A percentile compares a stretch with the other conserved stretches of the same genome.
These are phyloP conservation scores for Microcebus ravelobensis DNA, from an alignment of 2,113 vertebrate species.

Conservation along the genomic window DNA sequence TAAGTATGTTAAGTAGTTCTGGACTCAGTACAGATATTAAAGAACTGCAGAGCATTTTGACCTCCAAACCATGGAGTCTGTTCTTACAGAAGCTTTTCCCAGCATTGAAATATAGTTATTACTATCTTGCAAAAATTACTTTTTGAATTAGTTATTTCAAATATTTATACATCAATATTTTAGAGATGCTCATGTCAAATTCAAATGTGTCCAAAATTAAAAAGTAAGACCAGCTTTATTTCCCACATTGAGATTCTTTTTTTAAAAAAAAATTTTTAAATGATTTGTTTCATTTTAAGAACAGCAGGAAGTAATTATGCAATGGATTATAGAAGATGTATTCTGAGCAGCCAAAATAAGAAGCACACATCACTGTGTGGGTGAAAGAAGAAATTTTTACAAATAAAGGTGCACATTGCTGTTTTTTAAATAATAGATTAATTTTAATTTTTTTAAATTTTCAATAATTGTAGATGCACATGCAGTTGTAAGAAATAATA, in stretches of 20 bases:
- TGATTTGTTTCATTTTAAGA: constrained; percentile 73
- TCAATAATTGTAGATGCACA: neutral
- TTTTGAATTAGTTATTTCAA: constrained; percentile 53
- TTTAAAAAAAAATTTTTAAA: constrained; percentile 57
- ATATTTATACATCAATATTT: constrained; percentile 61
- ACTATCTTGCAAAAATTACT: constrained; percentile 26
- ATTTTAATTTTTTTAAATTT: neutral
- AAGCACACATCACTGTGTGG: constrained; percentile 49
- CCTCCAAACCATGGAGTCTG: neutral
- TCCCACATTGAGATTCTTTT: constrained; percentile 42
- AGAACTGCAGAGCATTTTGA: neutral
- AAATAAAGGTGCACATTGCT: neutral
- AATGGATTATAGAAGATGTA: constrained; percentile 60
- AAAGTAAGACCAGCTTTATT: constrained; percentile 62
- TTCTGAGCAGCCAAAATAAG: constrained; percentile 51
- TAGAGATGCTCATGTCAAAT: constrained; percentile 61
- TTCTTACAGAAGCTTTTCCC: neutral
- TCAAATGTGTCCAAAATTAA: constrained; percentile 65
- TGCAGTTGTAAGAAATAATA: neutral
- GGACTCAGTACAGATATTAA: neutral
- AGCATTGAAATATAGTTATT: neutral
- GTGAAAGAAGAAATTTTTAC: neutral
- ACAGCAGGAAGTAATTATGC: constrained; percentile 77
- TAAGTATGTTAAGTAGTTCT: constrained; percentile 15
- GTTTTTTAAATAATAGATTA: constrained; percentile 42